These are phyloP conservation scores for Gallinago media DNA, from an alignment of 2,113 vertebrate species.

Conservation along the genomic window DNA sequence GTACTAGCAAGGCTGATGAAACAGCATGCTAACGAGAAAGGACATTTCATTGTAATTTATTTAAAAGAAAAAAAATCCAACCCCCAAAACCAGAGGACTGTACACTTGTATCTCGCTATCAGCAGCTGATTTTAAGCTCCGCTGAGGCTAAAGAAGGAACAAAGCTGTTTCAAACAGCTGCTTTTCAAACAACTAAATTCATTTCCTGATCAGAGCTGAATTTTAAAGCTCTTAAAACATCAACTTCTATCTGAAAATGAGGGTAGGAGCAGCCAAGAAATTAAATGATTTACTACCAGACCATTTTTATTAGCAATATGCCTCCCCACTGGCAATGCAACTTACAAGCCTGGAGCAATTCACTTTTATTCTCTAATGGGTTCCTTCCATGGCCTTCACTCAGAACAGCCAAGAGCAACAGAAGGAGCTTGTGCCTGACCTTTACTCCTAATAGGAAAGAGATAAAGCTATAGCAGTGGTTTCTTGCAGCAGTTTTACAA, in stretches of 20 bases:
- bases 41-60: not conserved
- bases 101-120: not conserved
- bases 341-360: not conserved
- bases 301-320: slow-evolving; percentile 29
- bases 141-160: slow-evolving; percentile 5
- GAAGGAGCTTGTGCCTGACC: slow-evolving; percentile 51
- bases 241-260: slow-evolving; percentile 31
- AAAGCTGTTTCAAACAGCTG: slow-evolving; percentile 48
- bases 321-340: not conserved
- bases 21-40: not conserved
- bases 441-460: slow-evolving; percentile 61
- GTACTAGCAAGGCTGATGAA: not conserved
- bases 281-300: slow-evolving; percentile 28
- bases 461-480: slow-evolving; percentile 43
- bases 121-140: slow-evolving; percentile 29
- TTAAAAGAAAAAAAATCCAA: not conserved
- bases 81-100: not conserved
- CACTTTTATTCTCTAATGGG: slow-evolving; percentile 22
- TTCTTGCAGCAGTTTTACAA: slow-evolving; percentile 41
- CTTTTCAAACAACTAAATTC: slow-evolving; percentile 60
- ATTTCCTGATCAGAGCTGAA: slow-evolving; percentile 46
- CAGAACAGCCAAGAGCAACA: slow-evolving; percentile 50
- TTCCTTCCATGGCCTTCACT: slow-evolving; percentile 39
- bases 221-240: slow-evolving; percentile 47
- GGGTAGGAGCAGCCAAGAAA: slow-evolving; percentile 25